phyloP scores from a whole-genome alignment of 2,113 vertebrate species.

The Sturnira hondurensis region DNA sequence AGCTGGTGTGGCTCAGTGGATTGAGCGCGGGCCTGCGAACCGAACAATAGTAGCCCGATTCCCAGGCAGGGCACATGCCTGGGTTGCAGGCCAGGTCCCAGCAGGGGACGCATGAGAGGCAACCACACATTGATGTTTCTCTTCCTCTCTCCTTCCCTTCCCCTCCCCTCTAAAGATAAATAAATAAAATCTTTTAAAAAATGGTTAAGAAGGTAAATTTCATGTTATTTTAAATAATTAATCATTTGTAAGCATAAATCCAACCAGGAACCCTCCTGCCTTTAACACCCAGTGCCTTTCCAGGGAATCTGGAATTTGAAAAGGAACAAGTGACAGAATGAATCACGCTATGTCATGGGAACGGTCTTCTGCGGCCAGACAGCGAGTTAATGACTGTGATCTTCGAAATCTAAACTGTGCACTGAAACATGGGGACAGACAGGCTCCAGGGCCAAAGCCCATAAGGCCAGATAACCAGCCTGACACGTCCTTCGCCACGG shows the following conservation, averaged over 20 bases:
- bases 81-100: too few species aligned
- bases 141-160: too few species aligned
- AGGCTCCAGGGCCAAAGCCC: not conserved
- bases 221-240: not conserved
- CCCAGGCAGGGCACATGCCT: too few species aligned
- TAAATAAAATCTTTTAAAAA: too few species aligned
- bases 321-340: not conserved
- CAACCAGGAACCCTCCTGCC: not conserved
- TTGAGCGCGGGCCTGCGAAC: too few species aligned
- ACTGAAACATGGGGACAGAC: not conserved
- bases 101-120: too few species aligned
- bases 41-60: too few species aligned
- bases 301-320: not conserved
- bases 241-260: not conserved
- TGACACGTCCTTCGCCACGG: not conserved
- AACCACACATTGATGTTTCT: too few species aligned
- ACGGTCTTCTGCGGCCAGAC: not conserved
- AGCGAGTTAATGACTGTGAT: not conserved
- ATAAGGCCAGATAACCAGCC: rapidly evolving
- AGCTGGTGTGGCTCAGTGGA: too few species aligned
- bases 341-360: not conserved
- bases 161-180: too few species aligned
- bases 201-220: not conserved
- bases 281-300: not conserved
- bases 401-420: not conserved